Evolutionary conservation across 2,888 invertebrate species (phyloP).

Genomic region (Pollenia amentaria): DNA sequence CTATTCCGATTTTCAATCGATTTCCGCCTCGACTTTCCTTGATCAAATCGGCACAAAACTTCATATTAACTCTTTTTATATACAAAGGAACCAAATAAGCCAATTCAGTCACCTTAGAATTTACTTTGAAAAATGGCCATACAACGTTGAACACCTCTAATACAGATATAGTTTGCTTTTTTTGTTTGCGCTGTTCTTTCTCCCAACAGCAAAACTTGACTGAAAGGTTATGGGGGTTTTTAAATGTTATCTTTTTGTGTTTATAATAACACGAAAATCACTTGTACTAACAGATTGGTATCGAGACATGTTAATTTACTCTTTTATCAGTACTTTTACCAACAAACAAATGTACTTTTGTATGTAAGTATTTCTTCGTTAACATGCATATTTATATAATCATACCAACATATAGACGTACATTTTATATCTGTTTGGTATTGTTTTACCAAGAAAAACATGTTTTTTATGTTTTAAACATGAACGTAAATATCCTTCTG

Average conservation of each 20-base stretch:
- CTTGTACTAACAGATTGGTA: constrained; percentile 69
- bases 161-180: no score
- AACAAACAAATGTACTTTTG: constrained; percentile 12
- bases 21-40: no score
- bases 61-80: no score
- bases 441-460: constrained; percentile 44
- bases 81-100: no score
- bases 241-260: constrained; percentile 59
- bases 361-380: not conserved
- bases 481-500: constrained; percentile 21
- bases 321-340: constrained; percentile 60
- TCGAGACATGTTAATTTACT: constrained; percentile 69
- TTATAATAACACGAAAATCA: constrained; percentile 64
- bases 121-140: no score
- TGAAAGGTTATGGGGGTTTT: not conserved
- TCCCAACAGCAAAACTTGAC: no score
- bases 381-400: not conserved
- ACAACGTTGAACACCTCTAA: no score
- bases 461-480: constrained; percentile 19
- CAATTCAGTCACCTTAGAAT: no score
- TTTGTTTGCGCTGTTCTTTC: no score
- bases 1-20: no score
- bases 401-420: not conserved
- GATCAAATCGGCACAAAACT: no score
- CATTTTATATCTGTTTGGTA: constrained; percentile 30